Evolutionary conservation across 2,113 vertebrate species (phyloP), one percentile per base, ranked within the genome.

Genomic region (Aleadryas rufinucha): DNA sequence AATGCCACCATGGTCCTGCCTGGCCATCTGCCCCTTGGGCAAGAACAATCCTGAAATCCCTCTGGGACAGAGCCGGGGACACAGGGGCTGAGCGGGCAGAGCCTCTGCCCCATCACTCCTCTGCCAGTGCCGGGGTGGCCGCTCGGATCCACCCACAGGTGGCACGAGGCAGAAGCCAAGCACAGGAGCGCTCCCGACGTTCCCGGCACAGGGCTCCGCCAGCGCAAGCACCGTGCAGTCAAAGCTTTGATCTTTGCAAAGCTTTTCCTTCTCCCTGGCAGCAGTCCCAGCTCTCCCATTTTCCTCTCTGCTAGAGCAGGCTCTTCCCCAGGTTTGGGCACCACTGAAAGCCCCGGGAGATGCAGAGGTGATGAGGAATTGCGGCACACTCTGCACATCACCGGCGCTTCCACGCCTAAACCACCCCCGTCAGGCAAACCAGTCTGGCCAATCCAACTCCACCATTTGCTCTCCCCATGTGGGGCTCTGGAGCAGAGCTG

Each of bases 391-490:
- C 47, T 11, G 70, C 41, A 13, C 56, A 61, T n/a, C n/a, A 5
- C 42, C 0, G 1, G 31, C 0, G 3, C 47, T 31, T 53, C 21
- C 75, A 33, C 2, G 0, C 56, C 68, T 16, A 18, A 42, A 13
- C 27, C 47, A 18, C 19, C 31, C 54, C 54, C 21, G 52, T 23
- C 53, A 37, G n/a, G 0, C 47, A 24, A 49, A 68, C 41, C 68
- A 37, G 16, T 4, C 0, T 7, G 68, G 31, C 8, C 14, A 33
- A 61, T 2, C 13, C 41, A 37, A 3, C 35, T 17, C 53, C 31
- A 30, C 23, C 20, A 3, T 49, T 24, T 21, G 11, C 22, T 41
- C 13, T 49, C 47, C 47, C 26, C 2, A 3, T 5, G 35, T 2
- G 3, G 27, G 57, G 50, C 44, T 45, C 50, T 28, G 37, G 80